Percentiles rank a stretch among this genome's conserved stretches.
Evolutionary conservation across 2,113 vertebrate genomes (phyloP).

Genomic region (Phasianus colchicus): DNA sequence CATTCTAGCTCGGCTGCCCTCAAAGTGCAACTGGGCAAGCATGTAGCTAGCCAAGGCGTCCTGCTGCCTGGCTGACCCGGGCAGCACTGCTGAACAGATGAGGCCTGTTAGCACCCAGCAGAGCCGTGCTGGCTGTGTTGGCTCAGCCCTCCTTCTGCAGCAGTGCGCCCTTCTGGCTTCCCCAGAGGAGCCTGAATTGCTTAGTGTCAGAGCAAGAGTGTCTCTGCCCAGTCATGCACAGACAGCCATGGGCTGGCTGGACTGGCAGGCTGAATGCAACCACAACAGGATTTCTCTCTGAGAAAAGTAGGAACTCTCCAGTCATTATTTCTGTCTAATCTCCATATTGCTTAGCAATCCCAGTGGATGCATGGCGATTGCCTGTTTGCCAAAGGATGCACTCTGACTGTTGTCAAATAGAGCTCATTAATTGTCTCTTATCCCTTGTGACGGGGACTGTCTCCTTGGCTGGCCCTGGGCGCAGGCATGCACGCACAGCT

Average conservation of each 20-base stretch:
- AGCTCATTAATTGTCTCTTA: conserved; percentile 35
- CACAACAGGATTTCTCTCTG: neutral
- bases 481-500: neutral
- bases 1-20: neutral
- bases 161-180: neutral
- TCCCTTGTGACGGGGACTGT: neutral
- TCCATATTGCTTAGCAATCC: neutral
- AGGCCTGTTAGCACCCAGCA: neutral
- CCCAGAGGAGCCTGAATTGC: neutral
- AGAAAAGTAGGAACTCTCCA: neutral
- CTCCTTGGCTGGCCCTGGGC: neutral
- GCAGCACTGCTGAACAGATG: neutral
- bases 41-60: neutral
- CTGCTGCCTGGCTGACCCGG: neutral
- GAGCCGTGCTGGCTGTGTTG: rapidly evolving
- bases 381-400: neutral
- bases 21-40: neutral
- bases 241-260: neutral
- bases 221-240: neutral
- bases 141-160: neutral
- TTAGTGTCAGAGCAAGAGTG: neutral
- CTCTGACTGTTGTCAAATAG: conserved; percentile 22
- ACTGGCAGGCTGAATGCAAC: neutral
- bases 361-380: neutral
- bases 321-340: neutral